Evolutionary conservation across 2,888 invertebrate genomes (phyloP).

Genomic region (Myopa tessellatipennis): DNA sequence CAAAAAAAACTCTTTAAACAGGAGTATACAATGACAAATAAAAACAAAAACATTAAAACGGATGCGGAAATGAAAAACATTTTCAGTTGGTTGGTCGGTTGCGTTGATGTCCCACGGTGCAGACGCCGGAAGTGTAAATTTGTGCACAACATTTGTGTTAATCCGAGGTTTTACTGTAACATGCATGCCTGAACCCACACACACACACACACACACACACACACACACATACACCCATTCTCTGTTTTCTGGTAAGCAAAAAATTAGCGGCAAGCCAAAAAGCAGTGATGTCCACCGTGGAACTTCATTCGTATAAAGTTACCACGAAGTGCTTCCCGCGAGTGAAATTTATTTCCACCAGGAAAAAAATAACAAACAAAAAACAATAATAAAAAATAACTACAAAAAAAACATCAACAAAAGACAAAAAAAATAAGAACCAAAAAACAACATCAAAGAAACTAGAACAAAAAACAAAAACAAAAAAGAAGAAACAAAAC

Average conservation of each 20-base stretch:
- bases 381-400: no score
- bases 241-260: background rate
- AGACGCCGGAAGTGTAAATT: constrained; percentile 36
- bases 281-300: background rate
- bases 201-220: constrained; percentile 26
- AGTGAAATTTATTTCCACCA: background rate
- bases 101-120: constrained; percentile 17
- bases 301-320: constrained; percentile 5
- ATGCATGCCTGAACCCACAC: constrained; percentile 17
- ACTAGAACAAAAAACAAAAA: no score
- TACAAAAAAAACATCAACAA: no score
- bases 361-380: background rate
- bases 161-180: constrained; percentile 35
- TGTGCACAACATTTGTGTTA: constrained; percentile 38
- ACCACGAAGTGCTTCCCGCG: background rate
- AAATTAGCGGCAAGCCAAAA: background rate
- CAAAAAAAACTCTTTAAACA: background rate
- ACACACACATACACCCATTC: constrained; percentile 12
- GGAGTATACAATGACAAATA: background rate
- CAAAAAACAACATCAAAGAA: no score
- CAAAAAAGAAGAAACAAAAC: no score
- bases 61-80: constrained; percentile 13
- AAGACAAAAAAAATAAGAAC: no score
- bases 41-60: background rate
- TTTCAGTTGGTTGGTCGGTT: background rate